Evolutionary conservation across 2,797 vertebrate genomes (phyloP).

Genomic region (Cuculus canorus): DNA sequence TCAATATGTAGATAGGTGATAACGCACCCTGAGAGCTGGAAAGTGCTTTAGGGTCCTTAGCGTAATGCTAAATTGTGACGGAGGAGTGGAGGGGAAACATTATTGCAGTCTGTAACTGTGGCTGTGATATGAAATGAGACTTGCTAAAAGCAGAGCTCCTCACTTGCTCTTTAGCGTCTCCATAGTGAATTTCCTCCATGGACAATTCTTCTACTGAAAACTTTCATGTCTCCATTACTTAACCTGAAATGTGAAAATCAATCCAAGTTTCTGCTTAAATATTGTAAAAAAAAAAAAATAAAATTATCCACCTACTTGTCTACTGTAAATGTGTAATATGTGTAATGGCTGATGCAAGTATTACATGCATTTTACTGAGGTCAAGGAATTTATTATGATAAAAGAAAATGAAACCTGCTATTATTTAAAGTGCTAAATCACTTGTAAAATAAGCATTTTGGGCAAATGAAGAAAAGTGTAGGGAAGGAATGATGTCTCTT

Average conservation of each 20-base stretch:
- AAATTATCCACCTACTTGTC: not conserved
- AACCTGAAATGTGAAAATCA: not conserved
- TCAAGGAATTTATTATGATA: not conserved
- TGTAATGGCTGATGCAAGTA: not conserved
- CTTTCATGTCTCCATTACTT: not conserved
- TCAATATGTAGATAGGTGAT: not conserved
- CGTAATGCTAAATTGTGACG: not conserved
- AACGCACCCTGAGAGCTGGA: not conserved
- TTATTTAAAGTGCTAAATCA: not conserved
- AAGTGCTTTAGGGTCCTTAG: not conserved
- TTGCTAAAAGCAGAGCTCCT: not conserved
- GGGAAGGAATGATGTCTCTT: not conserved
- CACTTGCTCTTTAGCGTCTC: rapidly evolving
- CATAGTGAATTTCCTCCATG: not conserved
- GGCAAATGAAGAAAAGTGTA: not conserved
- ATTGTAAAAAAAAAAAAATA: not conserved
- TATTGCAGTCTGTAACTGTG: not conserved
- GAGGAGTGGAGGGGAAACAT: not conserved
- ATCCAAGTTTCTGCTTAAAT: not conserved
- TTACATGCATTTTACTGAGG: not conserved
- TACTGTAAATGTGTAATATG: not conserved
- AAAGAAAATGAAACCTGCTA: not conserved
- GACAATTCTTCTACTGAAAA: not conserved
- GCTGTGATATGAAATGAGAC: not conserved
- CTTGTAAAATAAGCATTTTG: not conserved